A percentile compares a stretch with the other conserved stretches of the same genome.
phyloP scores from a whole-genome alignment of 2,797 vertebrate genomes.

The Podargus strigoides region DNA sequence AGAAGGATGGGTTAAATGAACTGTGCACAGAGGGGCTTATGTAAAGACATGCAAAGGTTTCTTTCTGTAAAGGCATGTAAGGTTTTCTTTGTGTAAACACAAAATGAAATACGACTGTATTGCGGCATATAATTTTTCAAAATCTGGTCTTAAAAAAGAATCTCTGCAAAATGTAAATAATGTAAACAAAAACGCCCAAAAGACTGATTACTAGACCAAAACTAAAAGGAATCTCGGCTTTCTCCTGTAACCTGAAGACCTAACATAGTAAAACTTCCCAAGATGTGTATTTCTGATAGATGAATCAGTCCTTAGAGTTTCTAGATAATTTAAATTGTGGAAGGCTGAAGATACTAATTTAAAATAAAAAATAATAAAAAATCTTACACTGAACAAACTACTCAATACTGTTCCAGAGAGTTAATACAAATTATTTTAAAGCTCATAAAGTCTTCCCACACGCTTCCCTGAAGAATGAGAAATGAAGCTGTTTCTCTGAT shows the following conservation, averaged over 20 bases:
- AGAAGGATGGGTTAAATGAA: not conserved
- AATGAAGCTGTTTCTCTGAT: not conserved
- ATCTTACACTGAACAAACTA: not conserved
- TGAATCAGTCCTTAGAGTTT: not conserved
- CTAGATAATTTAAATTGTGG: not conserved
- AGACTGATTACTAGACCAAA: not conserved
- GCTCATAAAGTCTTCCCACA: not conserved
- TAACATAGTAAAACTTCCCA: not conserved
- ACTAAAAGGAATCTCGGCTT: not conserved
- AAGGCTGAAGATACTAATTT: not conserved
- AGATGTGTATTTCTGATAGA: not conserved
- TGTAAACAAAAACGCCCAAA: rapidly evolving
- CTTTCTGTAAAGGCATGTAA: not conserved
- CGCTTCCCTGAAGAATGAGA: not conserved
- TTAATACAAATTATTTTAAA: not conserved
- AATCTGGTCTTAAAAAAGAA: not conserved
- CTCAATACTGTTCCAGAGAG: not conserved
- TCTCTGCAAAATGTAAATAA: not conserved
- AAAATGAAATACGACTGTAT: not conserved
- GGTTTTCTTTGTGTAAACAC: not conserved
- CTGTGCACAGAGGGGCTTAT: not conserved
- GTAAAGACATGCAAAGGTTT: not conserved
- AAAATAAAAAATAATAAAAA: not conserved
- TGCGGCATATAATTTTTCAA: not conserved
- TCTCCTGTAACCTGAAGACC: not conserved